A percentile compares a stretch with the other conserved stretches of the same genome.
Evolutionary conservation across 2,797 vertebrate species (phyloP).

Genomic region (Fringilla coelebs): DNA sequence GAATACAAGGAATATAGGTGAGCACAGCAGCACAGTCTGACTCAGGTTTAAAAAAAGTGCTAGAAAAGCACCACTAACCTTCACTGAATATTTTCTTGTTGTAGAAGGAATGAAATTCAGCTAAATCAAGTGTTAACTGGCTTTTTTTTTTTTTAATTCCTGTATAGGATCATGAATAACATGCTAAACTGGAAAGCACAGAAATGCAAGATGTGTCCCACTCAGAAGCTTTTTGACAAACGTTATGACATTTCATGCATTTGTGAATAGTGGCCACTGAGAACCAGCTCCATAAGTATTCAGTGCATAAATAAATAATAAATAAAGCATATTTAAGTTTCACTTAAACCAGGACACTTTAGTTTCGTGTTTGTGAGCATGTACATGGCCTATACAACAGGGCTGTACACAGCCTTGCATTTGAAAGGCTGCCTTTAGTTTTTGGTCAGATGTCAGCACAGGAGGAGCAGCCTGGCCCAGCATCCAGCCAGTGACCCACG

Average conservation of each 20-base stretch:
- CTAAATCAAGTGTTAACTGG: neutral
- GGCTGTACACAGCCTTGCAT: rapidly evolving
- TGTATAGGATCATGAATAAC: neutral
- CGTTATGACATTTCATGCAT: neutral
- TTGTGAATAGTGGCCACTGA: neutral
- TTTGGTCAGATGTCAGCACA: rapidly evolving
- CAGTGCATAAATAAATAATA: neutral
- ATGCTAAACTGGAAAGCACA: neutral
- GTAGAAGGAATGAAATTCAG: neutral
- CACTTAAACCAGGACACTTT: neutral
- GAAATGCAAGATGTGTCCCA: neutral
- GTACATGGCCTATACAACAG: neutral
- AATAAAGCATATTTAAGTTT: neutral
- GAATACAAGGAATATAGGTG: neutral
- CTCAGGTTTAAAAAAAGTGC: neutral
- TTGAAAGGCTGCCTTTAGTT: neutral
- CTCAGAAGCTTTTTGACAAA: neutral
- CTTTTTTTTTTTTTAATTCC: neutral
- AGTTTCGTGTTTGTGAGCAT: neutral
- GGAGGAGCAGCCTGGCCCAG: neutral
- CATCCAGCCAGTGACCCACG: neutral
- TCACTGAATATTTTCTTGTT: neutral
- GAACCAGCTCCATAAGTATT: neutral
- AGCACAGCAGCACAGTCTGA: neutral
- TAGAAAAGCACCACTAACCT: neutral